These are phyloP conservation scores for Aptenodytes forsteri DNA, from an alignment of 2,113 vertebrate genomes.

Conservation along the genomic window DNA sequence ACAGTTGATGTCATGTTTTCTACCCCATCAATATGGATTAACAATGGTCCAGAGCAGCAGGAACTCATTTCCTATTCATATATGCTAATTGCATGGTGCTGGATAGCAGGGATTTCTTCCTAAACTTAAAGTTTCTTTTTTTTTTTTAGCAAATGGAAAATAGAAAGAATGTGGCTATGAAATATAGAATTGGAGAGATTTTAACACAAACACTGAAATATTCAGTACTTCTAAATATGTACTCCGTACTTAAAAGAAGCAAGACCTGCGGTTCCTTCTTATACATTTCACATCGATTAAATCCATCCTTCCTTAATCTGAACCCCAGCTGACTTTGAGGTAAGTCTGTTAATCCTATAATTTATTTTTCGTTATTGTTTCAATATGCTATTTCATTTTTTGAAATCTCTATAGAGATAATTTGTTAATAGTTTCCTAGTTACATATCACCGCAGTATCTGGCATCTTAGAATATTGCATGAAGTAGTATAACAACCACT, in stretches of 20 bases:
- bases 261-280: background rate
- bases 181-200: constrained; percentile 23
- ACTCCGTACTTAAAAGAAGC: background rate
- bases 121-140: constrained; percentile 35
- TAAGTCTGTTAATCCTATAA: background rate
- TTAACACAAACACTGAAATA: constrained; percentile 41
- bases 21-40: constrained; percentile 67
- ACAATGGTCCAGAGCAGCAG: constrained; percentile 69
- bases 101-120: constrained; percentile 64
- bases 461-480: background rate
- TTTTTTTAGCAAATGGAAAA: background rate
- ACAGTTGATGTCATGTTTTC: constrained; percentile 62
- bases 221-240: background rate
- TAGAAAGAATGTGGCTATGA: background rate
- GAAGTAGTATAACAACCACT: background rate
- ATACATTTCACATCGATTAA: background rate
- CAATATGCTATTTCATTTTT: background rate
- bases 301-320: background rate
- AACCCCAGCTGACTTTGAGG: background rate
- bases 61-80: constrained; percentile 71
- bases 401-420: background rate
- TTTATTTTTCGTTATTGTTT: background rate
- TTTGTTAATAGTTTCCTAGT: background rate
- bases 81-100: constrained; percentile 72
- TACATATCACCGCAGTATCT: background rate